Evolutionary conservation across 2,113 vertebrate species (phyloP).

Genomic region (Monarcha castaneiventris): DNA sequence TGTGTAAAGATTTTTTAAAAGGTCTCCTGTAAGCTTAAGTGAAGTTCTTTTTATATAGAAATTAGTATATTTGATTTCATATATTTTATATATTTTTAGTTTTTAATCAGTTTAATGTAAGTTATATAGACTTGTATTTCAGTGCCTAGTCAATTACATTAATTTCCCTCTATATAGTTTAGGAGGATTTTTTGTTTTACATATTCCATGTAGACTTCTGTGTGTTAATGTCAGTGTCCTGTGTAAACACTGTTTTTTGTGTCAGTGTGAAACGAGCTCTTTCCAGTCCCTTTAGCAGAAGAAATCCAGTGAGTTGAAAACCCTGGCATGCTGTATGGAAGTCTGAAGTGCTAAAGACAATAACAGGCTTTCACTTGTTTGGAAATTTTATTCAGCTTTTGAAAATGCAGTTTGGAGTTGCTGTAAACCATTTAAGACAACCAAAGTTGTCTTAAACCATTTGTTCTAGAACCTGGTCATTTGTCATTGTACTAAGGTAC

Average conservation of each 20-base stretch:
- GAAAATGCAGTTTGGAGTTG: background rate
- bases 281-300: background rate
- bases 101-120: background rate
- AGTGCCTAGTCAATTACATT: background rate
- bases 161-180: background rate
- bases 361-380: background rate
- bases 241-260: background rate
- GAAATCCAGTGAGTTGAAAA: background rate
- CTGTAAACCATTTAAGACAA: background rate
- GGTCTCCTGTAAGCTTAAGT: background rate
- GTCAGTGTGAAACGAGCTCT: background rate
- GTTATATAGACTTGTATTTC: background rate
- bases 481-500: background rate
- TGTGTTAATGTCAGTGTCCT: background rate
- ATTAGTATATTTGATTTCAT: background rate
- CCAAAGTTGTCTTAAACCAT: background rate
- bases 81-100: background rate
- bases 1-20: background rate
- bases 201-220: background rate
- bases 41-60: background rate
- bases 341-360: background rate
- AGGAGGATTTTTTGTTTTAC: background rate
- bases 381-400: background rate
- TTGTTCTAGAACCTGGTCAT: background rate
- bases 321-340: background rate